phyloP scores from a whole-genome alignment of 1,140 invertebrate species.

The Cecropterus lyciades region DNA sequence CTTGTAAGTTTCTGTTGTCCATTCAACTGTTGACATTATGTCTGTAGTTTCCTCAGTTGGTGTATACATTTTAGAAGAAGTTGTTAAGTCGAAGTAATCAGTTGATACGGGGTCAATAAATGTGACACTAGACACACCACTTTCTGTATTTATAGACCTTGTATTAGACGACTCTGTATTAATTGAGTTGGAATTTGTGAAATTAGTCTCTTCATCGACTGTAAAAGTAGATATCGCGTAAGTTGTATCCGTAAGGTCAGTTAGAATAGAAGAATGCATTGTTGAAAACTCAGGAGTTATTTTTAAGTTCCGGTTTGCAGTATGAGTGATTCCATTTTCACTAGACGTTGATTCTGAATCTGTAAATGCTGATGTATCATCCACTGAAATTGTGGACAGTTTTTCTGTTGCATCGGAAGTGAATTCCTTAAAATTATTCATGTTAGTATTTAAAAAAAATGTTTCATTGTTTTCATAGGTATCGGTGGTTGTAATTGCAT shows the following conservation, averaged over 20 bases:
- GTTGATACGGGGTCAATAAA: slow-evolving; percentile 9
- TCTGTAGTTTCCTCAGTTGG: not conserved
- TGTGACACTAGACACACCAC: not conserved
- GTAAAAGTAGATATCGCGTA: not conserved
- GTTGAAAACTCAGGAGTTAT: not conserved
- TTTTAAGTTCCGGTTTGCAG: too few species aligned
- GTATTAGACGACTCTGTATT: not conserved
- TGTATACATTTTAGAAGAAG: not conserved
- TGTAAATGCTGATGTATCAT: not conserved
- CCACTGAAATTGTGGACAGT: not conserved
- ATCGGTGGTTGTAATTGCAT: slow-evolving; percentile 18
- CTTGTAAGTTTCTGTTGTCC: slow-evolving; percentile 17
- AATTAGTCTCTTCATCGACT: not conserved
- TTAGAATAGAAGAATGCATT: not conserved
- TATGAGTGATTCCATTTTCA: too few species aligned
- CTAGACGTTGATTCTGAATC: not conserved
- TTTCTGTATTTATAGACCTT: not conserved
- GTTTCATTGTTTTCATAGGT: slow-evolving; percentile 14
- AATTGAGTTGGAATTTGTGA: not conserved
- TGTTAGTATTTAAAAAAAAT: slow-evolving; percentile 16
- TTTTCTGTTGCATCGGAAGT: not conserved
- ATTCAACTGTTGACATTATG: slow-evolving; percentile 1
- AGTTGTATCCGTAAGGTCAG: not conserved
- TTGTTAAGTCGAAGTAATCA: slow-evolving; percentile 1
- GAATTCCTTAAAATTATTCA: not conserved